Evolutionary conservation across 2,888 invertebrate species (phyloP).

Genomic region (Lordiphosa fenestrarum): DNA sequence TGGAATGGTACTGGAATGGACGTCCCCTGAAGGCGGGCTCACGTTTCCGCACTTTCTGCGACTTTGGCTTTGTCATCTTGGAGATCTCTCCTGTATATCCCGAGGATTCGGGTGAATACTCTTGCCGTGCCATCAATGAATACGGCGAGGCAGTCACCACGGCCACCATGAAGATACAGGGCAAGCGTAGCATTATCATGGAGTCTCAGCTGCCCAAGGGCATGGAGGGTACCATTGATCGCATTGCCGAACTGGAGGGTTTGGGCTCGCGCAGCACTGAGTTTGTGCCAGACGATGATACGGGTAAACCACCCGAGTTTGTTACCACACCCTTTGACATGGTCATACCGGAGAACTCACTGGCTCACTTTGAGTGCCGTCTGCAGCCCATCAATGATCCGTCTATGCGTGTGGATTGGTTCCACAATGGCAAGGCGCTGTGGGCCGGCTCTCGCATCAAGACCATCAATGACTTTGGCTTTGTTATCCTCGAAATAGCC

Average conservation of each 20-base stretch:
- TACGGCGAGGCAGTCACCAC: slow-evolving; percentile 95
- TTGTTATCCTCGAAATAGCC: slow-evolving; percentile 96
- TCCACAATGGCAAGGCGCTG: slow-evolving; percentile 96
- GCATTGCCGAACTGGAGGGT: slow-evolving; percentile 94
- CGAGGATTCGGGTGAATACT: slow-evolving; percentile 96
- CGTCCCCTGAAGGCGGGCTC: slow-evolving; percentile 93
- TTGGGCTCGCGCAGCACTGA: slow-evolving; percentile 87
- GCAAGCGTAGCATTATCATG: slow-evolving; percentile 93
- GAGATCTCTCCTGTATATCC: slow-evolving; percentile 98
- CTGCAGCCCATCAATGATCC: slow-evolving; percentile 94
- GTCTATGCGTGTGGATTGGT: slow-evolving; percentile 98
- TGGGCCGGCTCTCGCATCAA: slow-evolving; percentile 95
- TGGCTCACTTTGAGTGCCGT: slow-evolving; percentile 96
- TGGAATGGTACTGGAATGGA: slow-evolving; percentile 97
- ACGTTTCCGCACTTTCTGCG: slow-evolving; percentile 97
- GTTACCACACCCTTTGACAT: slow-evolving; percentile 92
- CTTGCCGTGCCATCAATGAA: slow-evolving; percentile 92
- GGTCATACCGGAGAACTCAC: slow-evolving; percentile 90
- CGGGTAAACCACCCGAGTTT: slow-evolving; percentile 94
- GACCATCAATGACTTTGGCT: slow-evolving; percentile 98
- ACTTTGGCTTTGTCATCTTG: slow-evolving; percentile 98
- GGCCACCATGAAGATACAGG: slow-evolving; percentile 93
- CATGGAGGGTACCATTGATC: slow-evolving; percentile 96
- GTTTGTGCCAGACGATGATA: slow-evolving; percentile 88
- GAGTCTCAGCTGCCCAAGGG: slow-evolving; percentile 95